Percentiles rank a stretch among this genome's conserved stretches.
Evolutionary conservation across 2,113 vertebrate species (phyloP).

Genomic region (Cyprinus carpio): DNA sequence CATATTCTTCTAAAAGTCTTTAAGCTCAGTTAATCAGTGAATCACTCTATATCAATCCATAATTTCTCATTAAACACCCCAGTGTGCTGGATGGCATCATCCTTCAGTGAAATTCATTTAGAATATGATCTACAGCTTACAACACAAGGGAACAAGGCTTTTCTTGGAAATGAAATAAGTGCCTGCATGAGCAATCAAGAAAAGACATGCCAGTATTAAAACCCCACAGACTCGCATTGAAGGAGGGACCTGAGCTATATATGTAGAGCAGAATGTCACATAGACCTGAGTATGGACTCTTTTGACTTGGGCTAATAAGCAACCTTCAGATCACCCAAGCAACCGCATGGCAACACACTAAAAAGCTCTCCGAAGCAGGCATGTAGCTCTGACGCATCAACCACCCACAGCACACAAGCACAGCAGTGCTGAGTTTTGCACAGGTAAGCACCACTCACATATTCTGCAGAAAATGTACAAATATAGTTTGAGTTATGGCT

Average conservation of each 20-base stretch:
- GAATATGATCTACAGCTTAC: conserved; percentile 6
- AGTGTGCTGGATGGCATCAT: conserved; percentile 12
- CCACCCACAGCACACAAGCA: neutral
- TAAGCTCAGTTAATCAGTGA: conserved; percentile 16
- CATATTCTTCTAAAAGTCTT: neutral
- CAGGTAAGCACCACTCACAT: neutral
- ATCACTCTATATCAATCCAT: conserved; percentile 13
- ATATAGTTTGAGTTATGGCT: neutral
- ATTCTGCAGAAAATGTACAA: conserved; percentile 2
- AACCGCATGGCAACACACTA: neutral
- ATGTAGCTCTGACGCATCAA: neutral
- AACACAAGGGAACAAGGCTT: neutral
- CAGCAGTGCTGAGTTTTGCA: neutral
- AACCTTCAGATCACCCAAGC: neutral
- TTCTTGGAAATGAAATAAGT: neutral
- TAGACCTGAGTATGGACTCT: neutral
- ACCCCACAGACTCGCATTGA: neutral
- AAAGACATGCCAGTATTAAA: neutral
- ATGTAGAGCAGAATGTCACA: neutral
- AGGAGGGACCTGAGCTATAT: neutral
- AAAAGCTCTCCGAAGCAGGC: neutral
- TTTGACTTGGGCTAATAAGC: neutral
- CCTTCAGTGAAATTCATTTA: conserved; percentile 15
- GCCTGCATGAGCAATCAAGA: neutral
- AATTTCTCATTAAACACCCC: conserved; percentile 6